Base-by-base conservation (phyloP, 1,140 invertebrate species). In the Drosophila santomea region DNA sequence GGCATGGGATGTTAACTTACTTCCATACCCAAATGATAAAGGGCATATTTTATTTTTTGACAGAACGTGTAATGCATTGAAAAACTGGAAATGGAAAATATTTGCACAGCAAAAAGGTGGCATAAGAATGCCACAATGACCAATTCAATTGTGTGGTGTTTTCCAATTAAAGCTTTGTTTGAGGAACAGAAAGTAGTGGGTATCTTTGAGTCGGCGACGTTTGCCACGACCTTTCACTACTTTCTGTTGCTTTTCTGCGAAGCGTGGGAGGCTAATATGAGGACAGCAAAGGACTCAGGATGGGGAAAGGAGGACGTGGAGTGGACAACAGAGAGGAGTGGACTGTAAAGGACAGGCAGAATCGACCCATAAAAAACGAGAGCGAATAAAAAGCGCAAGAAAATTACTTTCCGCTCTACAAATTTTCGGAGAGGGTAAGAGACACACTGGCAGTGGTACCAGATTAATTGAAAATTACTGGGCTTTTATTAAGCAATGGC, bases 371-470 rank as follows among this genome's bases (percentile, higher is more conserved):
- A 86, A 88, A 88, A 85, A 77, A 78, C 56, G 79, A 73, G 51
- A 63, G 67, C 59, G 75, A 89, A 88, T 84, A 88, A 88, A 88
- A 83, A 88, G 61, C 72, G 61, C 68, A 89, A 89, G 84, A 89
- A 88, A 88, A 88, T 88, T 88, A 89, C 84, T 88, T 88, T 88
- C 84, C 80, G 84, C 77, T 88, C 84, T 88, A 88, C 64, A 88
- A 88, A 88, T 74, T 76, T 59, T 20, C 32, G 35, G 45, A 74
- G 56, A 38, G 43, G 69, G 43, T 25, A 14, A n/a, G 39, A 25
- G 12, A 41, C 12, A 28, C 14, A n/a, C 11, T 28, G 25, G 52
- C 54, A 44, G 61, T 67, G 73, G 8, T 14, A 1, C 11, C 1
- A 47, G 8, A 8, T 2, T 28, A 7, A 8, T 48, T n/a, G 17